Base-by-base conservation (phyloP, 2,888 invertebrate genomes). In the Marronus borbonicus region DNA sequence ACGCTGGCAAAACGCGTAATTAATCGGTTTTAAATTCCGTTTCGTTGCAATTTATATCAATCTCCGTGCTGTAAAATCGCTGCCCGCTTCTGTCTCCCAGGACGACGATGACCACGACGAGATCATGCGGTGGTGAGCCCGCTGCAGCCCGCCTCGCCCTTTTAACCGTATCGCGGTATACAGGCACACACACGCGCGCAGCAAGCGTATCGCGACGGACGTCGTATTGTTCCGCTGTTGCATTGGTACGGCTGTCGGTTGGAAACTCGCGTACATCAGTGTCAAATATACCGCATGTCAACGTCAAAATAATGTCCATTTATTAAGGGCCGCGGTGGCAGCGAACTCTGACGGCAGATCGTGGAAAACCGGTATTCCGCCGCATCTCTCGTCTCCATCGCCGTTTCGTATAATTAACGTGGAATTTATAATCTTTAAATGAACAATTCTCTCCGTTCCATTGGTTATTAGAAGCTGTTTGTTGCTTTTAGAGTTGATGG, bases 391-490 rank as follows among this genome's bases (percentile, higher is more conserved):
- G 62, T 31, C 62, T 28, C 44, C 62, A 28, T 24, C 62, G 28
- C 28, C 62, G 62, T 39, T 68, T 28, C 20, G 58, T 55, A 39
- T 76, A 76, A 76, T 76, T 76, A 76, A 76, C 68, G 55, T 68
- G 76, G 76, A 76, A 76, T 76, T 76, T 76, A 68, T 76, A 58
- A 58, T 76, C 66, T 76, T 76, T 68, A 39, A 76, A 62, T 20
- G 66, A 76, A 50, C 8, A 8, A 62, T 44, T 44, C 12, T 44
- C 44, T 44, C 8, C 2, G 8, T 44, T 2, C 8, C 12, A 12
- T 8, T 44, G 10, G 44, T 44, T 44, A 44, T 44, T 44, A 12
- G 44, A 44, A 12, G 44, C 12, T 36, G 31, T 36, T 36, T 36
- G 5, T 36, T 5, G 31, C 5, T 44, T 12, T 8, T 44, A 44